Conservation (phyloP, 2,888 invertebrate genomes). For the Choristoneura rosaceana region DNA sequence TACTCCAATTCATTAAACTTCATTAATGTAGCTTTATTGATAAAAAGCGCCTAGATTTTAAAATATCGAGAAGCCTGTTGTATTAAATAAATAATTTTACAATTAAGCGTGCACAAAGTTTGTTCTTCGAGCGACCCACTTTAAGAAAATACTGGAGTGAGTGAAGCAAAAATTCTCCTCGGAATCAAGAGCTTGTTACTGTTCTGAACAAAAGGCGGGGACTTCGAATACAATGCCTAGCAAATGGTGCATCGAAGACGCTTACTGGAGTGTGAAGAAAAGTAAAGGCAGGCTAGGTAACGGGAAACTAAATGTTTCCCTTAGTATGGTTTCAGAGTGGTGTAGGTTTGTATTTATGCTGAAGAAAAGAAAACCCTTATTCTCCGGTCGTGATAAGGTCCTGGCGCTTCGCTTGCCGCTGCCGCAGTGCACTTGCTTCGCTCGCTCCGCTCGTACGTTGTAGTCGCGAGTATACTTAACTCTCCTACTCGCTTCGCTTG, state of each 20-base stretch:
- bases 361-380: too few relatives aligned
- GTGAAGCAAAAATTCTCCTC: constrained; percentile 29
- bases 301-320: too few relatives aligned
- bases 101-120: constrained; percentile 24
- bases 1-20: not conserved
- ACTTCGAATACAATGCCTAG: constrained; percentile 26
- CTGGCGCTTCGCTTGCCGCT: too few relatives aligned
- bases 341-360: too few relatives aligned
- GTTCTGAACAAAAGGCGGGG: constrained; percentile 30
- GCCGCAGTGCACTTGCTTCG: too few relatives aligned
- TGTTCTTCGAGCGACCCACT: constrained; percentile 17
- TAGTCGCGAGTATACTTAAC: too few relatives aligned
- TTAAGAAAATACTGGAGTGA: constrained; percentile 21
- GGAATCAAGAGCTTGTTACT: constrained; percentile 25
- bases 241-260: constrained; percentile 23
- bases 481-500: too few relatives aligned
- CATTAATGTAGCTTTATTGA: not conserved
- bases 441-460: too few relatives aligned
- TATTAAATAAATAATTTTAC: constrained; percentile 10
- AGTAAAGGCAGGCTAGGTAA: constrained; percentile 2
- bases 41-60: too few relatives aligned
- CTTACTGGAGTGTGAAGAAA: constrained; percentile 12
- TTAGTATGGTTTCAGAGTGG: too few relatives aligned
- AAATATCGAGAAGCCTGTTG: not conserved
- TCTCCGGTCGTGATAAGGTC: too few relatives aligned